Evolutionary conservation across 2,113 vertebrate species (phyloP).

Genomic region (Lophotis ruficrista): DNA sequence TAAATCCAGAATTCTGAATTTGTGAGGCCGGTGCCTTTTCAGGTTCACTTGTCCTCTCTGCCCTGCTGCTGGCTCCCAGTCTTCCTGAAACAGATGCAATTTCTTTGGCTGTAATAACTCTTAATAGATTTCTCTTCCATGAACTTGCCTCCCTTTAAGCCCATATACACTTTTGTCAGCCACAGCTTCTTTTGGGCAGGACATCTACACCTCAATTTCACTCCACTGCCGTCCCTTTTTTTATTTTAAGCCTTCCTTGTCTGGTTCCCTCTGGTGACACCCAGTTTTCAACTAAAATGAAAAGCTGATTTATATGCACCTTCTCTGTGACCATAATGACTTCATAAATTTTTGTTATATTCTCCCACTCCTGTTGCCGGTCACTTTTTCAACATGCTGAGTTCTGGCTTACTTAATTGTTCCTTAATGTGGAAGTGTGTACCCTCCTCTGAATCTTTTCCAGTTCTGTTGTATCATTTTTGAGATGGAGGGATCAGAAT

Average conservation of each 20-base stretch:
- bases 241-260: not conserved
- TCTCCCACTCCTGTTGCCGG: rapidly evolving
- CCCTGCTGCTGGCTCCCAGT: not conserved
- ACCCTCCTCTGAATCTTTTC: not conserved
- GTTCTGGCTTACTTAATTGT: not conserved
- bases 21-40: not conserved
- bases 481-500: not conserved
- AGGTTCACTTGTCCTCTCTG: not conserved
- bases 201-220: not conserved
- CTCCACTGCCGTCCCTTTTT: not conserved
- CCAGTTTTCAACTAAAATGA: not conserved
- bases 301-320: not conserved
- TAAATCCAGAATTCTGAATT: not conserved
- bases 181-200: not conserved
- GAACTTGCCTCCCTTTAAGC: not conserved
- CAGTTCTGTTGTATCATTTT: not conserved
- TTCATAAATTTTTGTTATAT: not conserved
- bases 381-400: not conserved
- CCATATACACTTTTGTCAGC: not conserved
- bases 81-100: not conserved
- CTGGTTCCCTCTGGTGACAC: not conserved
- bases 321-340: not conserved
- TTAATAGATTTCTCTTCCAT: not conserved
- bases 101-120: not conserved
- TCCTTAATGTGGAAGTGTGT: not conserved